Conservation (phyloP, 2,888 invertebrate species). For the Salticus scenicus region DNA sequence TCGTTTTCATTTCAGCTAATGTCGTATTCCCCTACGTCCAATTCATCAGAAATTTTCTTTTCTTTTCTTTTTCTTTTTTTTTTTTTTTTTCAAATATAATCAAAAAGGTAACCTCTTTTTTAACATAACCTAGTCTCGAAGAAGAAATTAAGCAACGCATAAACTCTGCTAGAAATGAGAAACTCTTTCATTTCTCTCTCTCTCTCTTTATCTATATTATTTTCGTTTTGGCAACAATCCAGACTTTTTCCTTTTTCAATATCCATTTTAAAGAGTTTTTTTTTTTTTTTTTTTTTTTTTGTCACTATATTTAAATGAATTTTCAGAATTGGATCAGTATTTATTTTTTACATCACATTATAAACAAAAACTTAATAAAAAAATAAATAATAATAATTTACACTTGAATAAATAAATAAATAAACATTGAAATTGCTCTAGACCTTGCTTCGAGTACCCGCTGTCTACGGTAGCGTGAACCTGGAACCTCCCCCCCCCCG, state of each 20-base stretch:
- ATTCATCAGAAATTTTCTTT: background rate
- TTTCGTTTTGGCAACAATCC: conserved; percentile 14
- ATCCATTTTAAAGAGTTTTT: background rate
- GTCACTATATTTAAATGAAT: too few species aligned
- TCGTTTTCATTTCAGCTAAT: background rate
- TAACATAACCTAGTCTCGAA: background rate
- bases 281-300: too few species aligned
- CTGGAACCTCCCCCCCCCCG: too few species aligned
- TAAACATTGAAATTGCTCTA: too few species aligned
- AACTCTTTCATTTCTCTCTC: background rate
- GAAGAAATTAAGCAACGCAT: conserved; percentile 22
- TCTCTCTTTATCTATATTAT: background rate
- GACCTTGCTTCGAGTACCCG: too few species aligned
- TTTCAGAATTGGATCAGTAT: too few species aligned
- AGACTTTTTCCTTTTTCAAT: background rate
- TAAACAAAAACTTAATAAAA: too few species aligned
- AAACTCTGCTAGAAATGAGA: conserved; percentile 1
- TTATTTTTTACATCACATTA: too few species aligned
- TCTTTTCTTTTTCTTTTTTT: background rate
- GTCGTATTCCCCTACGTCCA: background rate
- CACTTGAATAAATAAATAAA: too few species aligned
- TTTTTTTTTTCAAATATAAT: too few species aligned
- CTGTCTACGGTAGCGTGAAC: too few species aligned
- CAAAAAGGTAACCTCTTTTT: background rate
- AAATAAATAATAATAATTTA: too few species aligned